These are phyloP conservation scores for Corythoichthys intestinalis DNA, from an alignment of 2,113 vertebrate genomes.

Conservation along the genomic window DNA sequence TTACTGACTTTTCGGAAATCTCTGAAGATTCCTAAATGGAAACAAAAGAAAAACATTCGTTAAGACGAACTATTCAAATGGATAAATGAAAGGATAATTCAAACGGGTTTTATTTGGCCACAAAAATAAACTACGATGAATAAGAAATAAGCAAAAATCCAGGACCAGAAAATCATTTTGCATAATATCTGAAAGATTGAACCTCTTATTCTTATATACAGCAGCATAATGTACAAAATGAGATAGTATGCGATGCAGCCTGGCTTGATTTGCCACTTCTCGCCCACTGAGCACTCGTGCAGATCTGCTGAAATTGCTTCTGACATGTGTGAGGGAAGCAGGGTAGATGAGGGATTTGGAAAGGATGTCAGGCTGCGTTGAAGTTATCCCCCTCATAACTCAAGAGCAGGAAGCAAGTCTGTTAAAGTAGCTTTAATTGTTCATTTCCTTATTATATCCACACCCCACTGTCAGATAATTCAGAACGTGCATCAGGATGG, in stretches of 20 bases:
- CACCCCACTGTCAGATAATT: neutral
- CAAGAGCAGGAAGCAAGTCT: neutral
- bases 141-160: neutral
- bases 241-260: constrained; percentile 16
- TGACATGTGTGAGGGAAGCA: constrained; percentile 38
- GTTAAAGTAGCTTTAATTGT: neutral
- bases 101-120: neutral
- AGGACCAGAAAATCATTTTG: neutral
- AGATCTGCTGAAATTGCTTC: constrained; percentile 29
- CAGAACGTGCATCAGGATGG: neutral
- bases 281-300: constrained; percentile 32
- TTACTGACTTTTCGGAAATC: neutral
- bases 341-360: constrained; percentile 16
- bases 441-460: neutral
- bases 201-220: neutral
- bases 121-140: no score
- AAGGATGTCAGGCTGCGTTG: constrained; percentile 29
- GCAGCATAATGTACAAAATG: constrained; percentile 10
- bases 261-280: constrained; percentile 20
- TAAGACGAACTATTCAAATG: neutral
- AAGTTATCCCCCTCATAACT: constrained; percentile 17
- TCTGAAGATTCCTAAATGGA: neutral
- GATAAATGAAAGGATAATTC: neutral
- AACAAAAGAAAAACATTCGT: neutral
- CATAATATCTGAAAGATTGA: neutral